phyloP scores from a whole-genome alignment of 2,888 invertebrate species.

The Alcis repandata region DNA sequence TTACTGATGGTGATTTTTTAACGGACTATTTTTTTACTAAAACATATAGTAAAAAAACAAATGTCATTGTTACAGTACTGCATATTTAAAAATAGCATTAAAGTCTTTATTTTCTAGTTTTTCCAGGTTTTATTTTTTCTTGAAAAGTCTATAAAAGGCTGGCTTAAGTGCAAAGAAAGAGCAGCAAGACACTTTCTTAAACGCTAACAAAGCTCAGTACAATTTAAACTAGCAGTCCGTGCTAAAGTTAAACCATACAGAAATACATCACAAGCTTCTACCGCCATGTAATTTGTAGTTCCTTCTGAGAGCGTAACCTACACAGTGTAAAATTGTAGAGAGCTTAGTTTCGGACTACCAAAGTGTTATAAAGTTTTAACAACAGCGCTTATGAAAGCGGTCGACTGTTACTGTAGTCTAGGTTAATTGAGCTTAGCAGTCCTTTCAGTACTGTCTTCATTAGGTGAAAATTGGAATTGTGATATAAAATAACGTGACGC shows the following conservation, averaged over 20 bases:
- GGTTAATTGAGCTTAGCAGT: slow-evolving; percentile 7
- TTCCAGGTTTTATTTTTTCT: no score
- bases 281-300: background rate
- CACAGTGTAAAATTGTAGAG: slow-evolving; percentile 2
- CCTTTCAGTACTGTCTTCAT: background rate
- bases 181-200: no score
- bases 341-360: slow-evolving; percentile 5
- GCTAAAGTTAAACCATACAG: background rate
- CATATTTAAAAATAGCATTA: no score
- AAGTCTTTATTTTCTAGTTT: no score
- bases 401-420: slow-evolving; percentile 4
- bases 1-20: no score
- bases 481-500: no score
- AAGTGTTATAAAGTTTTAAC: slow-evolving; percentile 14
- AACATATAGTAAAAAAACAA: no score
- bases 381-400: slow-evolving; percentile 12
- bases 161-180: no score
- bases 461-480: background rate
- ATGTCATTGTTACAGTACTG: no score
- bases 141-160: no score
- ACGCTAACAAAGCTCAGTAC: no score
- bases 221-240: background rate
- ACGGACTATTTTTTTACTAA: no score
- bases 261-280: background rate
- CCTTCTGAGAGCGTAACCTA: background rate